Percentiles rank a stretch among this genome's conserved stretches.
phyloP scores from a whole-genome alignment of 2,113 vertebrate genomes.

The Ceyx cyanopectus region DNA sequence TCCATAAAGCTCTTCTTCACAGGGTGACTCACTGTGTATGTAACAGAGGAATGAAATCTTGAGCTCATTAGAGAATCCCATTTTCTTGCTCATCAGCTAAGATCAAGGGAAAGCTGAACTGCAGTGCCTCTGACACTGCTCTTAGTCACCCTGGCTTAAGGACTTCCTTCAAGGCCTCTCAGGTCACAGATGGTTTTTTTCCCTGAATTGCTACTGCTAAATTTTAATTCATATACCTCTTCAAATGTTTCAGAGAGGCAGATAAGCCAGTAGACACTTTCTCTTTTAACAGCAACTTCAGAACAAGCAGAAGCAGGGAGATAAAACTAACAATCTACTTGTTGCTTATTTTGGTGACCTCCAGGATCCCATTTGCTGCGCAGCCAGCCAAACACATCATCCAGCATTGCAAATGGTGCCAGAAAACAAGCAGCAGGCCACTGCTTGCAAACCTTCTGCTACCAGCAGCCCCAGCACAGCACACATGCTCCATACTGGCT shows the following conservation, averaged over 20 bases:
- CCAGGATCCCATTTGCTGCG: not conserved
- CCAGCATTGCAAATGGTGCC: not conserved
- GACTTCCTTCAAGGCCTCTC: conserved; percentile 2
- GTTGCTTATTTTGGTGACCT: conserved; percentile 20
- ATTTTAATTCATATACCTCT: not conserved
- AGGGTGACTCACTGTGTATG: conserved; percentile 43
- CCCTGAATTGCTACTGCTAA: not conserved
- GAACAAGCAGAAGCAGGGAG: not conserved
- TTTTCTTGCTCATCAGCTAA: conserved; percentile 41
- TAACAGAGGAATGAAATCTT: conserved; percentile 15
- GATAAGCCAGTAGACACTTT: not conserved
- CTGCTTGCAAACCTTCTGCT: not conserved
- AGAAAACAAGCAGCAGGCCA: not conserved
- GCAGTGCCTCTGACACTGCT: not conserved
- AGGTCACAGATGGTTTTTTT: not conserved
- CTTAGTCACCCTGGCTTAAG: conserved; percentile 35
- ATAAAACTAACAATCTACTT: not conserved
- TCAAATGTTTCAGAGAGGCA: not conserved
- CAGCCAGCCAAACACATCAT: not conserved
- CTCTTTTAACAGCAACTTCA: not conserved
- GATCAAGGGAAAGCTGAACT: conserved; percentile 4
- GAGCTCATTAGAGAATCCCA: conserved; percentile 17
- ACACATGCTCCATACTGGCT: not conserved
- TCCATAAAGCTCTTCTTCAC: not conserved
- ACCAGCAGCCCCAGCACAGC: not conserved